Conservation (phyloP, 2,113 vertebrate genomes). For the Apus apus region DNA sequence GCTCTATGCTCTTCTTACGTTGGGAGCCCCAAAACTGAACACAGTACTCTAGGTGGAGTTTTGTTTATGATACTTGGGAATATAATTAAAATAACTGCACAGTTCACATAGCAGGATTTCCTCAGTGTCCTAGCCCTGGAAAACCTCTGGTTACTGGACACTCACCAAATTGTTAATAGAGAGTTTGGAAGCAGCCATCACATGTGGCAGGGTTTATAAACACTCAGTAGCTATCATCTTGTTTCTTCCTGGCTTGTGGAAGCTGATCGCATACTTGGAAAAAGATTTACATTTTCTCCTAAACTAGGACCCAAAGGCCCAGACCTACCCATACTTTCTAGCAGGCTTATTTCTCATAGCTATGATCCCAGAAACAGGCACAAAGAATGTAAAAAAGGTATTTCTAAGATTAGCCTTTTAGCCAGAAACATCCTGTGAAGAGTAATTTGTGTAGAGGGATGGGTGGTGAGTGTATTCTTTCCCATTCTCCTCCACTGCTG, state of each 20-base stretch:
- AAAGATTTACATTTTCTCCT: neutral
- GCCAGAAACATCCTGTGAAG: neutral
- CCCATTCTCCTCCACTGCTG: neutral
- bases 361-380: neutral
- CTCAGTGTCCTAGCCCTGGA: neutral
- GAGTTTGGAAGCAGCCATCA: constrained; percentile 23
- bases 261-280: neutral
- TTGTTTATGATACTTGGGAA: neutral
- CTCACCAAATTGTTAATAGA: constrained; percentile 32
- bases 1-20: too few relatives aligned
- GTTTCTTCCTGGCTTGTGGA: neutral
- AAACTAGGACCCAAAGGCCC: neutral
- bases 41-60: too few relatives aligned
- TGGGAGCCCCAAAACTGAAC: too few relatives aligned
- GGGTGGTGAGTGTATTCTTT: neutral
- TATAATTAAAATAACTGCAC: neutral
- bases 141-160: constrained; percentile 16
- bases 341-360: neutral
- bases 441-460: neutral
- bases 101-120: neutral
- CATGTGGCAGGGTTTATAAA: constrained; percentile 7
- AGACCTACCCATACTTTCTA: neutral
- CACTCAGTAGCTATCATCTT: neutral
- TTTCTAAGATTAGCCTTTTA: neutral
- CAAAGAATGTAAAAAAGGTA: neutral